Evolutionary conservation across 2,113 vertebrate genomes (phyloP).

Genomic region (Pitta sordida): DNA sequence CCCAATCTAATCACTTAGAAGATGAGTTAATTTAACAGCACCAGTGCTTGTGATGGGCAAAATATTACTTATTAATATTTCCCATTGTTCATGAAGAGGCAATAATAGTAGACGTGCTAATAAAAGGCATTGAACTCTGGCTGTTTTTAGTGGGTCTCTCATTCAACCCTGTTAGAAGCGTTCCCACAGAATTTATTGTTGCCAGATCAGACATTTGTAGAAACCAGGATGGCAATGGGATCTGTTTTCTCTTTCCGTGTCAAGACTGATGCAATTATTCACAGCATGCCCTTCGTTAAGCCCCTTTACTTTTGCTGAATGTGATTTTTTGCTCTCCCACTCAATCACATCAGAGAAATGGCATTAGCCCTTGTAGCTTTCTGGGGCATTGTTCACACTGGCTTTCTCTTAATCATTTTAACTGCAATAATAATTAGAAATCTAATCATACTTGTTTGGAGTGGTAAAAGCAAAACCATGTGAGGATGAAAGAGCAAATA

Average conservation of each 20-base stretch:
- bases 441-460: background rate
- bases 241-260: background rate
- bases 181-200: background rate
- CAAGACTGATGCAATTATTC: background rate
- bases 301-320: background rate
- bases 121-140: background rate
- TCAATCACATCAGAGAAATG: background rate
- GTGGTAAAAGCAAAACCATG: background rate
- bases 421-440: background rate
- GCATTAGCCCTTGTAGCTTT: background rate
- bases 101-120: background rate
- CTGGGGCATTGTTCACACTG: background rate
- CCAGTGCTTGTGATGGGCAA: background rate
- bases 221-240: background rate
- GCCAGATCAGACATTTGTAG: background rate
- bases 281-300: background rate
- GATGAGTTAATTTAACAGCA: background rate
- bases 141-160: background rate
- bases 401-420: background rate
- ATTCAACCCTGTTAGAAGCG: background rate
- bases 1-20: background rate
- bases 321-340: background rate
- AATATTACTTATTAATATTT: background rate
- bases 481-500: background rate
- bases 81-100: background rate